These are phyloP conservation scores for Varanus salvator DNA, from an alignment of 2,113 vertebrate species.

Conservation along the genomic window DNA sequence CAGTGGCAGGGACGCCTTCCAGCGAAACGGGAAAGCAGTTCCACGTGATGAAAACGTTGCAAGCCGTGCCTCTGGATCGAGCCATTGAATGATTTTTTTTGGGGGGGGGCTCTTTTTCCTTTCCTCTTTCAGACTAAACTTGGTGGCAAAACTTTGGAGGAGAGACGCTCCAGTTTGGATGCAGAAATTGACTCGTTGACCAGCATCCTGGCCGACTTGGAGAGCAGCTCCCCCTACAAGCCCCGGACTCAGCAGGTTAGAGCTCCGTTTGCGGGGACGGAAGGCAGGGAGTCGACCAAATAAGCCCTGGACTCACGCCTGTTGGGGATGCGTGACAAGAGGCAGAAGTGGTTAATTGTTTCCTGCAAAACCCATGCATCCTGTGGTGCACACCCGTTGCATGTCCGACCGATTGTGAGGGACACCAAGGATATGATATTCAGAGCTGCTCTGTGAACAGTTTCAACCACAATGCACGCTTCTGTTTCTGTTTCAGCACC, in stretches of 20 bases:
- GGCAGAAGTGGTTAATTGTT: rapidly evolving
- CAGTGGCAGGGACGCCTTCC: neutral
- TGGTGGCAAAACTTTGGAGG: slow-evolving; percentile 90
- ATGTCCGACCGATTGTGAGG: neutral
- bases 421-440: neutral
- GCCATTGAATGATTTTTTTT: neutral
- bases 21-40: neutral
- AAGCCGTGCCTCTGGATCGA: neutral
- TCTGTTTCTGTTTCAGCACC: neutral
- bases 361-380: neutral
- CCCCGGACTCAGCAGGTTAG: slow-evolving; percentile 87
- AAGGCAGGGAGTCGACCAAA: too few species aligned
- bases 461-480: neutral
- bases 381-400: neutral
- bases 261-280: neutral
- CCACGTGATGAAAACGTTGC: neutral
- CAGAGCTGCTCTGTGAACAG: neutral
- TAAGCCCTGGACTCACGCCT: too few species aligned
- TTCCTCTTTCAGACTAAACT: slow-evolving; percentile 79
- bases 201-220: slow-evolving; percentile 95
- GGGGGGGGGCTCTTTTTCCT: neutral
- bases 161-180: slow-evolving; percentile 93
- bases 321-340: rapidly evolving
- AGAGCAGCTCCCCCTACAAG: slow-evolving; percentile 96
- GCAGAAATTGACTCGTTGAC: slow-evolving; percentile 97